These are phyloP conservation scores for Eudasyphora cyanicolor DNA, from an alignment of 2,888 invertebrate species.

Conservation along the genomic window DNA sequence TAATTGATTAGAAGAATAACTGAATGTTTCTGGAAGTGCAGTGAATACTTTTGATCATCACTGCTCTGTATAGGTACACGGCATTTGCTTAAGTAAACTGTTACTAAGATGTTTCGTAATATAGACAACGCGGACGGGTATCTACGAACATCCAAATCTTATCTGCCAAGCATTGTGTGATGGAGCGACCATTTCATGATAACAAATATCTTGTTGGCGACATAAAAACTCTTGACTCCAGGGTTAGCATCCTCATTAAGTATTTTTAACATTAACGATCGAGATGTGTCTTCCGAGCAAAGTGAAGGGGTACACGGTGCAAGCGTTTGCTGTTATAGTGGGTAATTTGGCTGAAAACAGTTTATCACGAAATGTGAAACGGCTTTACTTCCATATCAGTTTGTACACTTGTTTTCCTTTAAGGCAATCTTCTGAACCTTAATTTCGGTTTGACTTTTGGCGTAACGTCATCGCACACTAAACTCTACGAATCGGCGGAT, in stretches of 20 bases:
- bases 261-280: neutral
- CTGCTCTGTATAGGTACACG: neutral
- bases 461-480: constrained; percentile 74
- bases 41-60: neutral
- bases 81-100: neutral
- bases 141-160: neutral
- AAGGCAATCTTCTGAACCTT: constrained; percentile 75
- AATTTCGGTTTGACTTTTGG: constrained; percentile 77
- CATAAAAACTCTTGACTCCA: neutral
- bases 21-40: too few species aligned
- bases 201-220: neutral
- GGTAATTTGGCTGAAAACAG: constrained; percentile 66
- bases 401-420: constrained; percentile 31
- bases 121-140: neutral
- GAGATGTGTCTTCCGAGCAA: constrained; percentile 73
- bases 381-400: constrained; percentile 4
- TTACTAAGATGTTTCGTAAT: neutral
- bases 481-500: constrained; percentile 71
- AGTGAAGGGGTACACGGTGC: constrained; percentile 70
- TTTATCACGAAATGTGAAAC: neutral
- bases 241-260: neutral
- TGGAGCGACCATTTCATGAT: too few species aligned
- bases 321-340: constrained; percentile 69
- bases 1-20: too few species aligned
- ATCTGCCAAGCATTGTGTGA: constrained; percentile 4